Conservation (phyloP, 2,797 vertebrate genomes). For the Gymnodraco acuticeps region DNA sequence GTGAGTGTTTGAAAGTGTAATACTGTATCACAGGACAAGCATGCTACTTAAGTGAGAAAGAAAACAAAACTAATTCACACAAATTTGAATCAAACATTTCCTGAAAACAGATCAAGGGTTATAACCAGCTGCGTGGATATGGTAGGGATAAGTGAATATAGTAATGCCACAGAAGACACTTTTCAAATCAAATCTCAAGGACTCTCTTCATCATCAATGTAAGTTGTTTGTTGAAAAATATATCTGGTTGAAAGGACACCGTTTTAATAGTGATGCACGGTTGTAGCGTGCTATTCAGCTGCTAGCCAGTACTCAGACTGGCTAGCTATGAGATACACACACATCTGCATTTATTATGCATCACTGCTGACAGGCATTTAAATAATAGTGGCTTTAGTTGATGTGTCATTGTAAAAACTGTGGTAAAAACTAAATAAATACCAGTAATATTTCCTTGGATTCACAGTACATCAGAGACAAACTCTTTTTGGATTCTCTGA, state of each 20-base stretch:
- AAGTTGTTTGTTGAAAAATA: neutral
- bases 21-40: neutral
- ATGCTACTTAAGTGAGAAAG: neutral
- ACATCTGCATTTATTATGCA: neutral
- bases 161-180: neutral
- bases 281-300: neutral
- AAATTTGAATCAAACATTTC: slow-evolving; percentile 3
- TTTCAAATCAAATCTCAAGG: neutral
- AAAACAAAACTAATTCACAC: neutral
- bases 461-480: slow-evolving; percentile 1
- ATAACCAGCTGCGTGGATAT: neutral
- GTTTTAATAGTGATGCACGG: neutral
- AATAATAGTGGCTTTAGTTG: neutral
- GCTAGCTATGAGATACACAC: neutral
- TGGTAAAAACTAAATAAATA: neutral
- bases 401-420: neutral
- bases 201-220: neutral
- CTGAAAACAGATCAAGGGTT: neutral
- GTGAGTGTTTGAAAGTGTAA: neutral
- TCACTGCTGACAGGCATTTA: neutral
- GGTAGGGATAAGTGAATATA: neutral
- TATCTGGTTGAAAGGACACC: neutral
- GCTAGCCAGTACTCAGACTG: neutral
- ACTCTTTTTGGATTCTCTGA: slow-evolving; percentile 5
- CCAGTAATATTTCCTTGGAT: slow-evolving; percentile 2